Evolutionary conservation across 2,797 vertebrate species (phyloP).

Genomic region (Sebastes taczanowskii): DNA sequence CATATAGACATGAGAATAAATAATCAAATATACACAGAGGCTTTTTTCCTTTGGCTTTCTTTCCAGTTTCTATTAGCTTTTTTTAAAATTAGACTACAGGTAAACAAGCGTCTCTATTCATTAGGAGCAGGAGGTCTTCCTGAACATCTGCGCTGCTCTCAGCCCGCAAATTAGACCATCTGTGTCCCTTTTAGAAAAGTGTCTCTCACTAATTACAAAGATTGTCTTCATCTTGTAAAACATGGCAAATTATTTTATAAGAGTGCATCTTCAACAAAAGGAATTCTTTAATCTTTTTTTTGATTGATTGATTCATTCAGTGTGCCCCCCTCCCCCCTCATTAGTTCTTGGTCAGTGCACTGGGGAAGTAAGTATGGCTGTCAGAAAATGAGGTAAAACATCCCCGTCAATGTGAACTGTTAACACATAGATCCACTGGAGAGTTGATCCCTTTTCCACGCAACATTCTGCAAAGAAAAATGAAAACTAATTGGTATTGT

Average conservation of each 20-base stretch:
- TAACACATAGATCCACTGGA: neutral
- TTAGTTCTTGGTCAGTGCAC: neutral
- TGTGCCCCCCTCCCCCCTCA: neutral
- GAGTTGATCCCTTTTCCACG: constrained; percentile 60
- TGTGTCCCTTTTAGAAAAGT: constrained; percentile 54
- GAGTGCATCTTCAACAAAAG: neutral
- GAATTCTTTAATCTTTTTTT: neutral
- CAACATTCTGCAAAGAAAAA: constrained; percentile 20
- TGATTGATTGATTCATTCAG: neutral
- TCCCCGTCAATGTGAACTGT: neutral
- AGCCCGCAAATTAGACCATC: constrained; percentile 1
- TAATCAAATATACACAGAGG: constrained; percentile 45
- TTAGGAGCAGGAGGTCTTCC: constrained; percentile 3
- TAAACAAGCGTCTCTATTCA: constrained; percentile 16
- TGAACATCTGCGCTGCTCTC: constrained; percentile 9
- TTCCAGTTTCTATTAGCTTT: constrained; percentile 12
- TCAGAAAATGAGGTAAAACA: constrained; percentile 38
- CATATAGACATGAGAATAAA: constrained; percentile 53
- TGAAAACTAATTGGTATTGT: neutral
- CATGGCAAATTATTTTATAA: neutral
- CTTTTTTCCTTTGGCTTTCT: constrained; percentile 49
- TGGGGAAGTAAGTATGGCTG: neutral
- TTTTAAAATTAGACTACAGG: neutral
- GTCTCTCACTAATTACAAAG: neutral
- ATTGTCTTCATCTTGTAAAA: neutral